Base-by-base conservation (phyloP, 2,797 vertebrate genomes). In the Notamacropus eugenii region DNA sequence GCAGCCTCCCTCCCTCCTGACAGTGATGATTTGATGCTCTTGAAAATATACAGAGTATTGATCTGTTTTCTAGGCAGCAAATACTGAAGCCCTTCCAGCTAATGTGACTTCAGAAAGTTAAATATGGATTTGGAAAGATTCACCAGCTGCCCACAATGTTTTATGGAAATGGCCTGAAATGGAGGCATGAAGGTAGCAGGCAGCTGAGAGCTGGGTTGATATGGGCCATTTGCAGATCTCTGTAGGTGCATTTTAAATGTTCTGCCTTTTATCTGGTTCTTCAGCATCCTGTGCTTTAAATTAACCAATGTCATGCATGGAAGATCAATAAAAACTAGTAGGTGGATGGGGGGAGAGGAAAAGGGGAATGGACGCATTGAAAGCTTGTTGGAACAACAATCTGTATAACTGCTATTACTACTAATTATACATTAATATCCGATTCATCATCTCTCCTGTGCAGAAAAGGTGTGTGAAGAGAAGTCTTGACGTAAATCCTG, bases 21-120 rank as follows among this genome's bases (percentile, higher is more conserved):
- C 91, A 40, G 52, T 93, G 94, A 96, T 22, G 74, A 93, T 95
- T 87, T 93, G 90, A 97, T 97, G 90, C 58, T 94, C 54, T 96
- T 96, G n/a, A 97, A 96, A 96, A 62, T 40, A 87, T 24, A 93
- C 54, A 95, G 92, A 90, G 62, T 95, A 98, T 97, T 62, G 97
- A 98, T 98, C 95, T 96, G 11, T 94, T 92, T 97, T 97, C 58
- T 96, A 93, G 95, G 94, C 82, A 97, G 91, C 5, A 52, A 90
- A 93, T 9, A 27, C 67, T 8, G 12, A 93, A 96, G 50, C 93
- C 13, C 91, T 93, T 92, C 90, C 93, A 97, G 96, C 96, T 97
- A 96, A 90, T 96, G 92, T 92, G 96, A 93, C 95, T 95, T 97
- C 94, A 95, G 97, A 97, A 97, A 97, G 97, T 98, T 98, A 97